A percentile compares a stretch with the other conserved stretches of the same genome.
These are phyloP conservation scores for Eurystomus gularis DNA, from an alignment of 2,113 vertebrate genomes.

Conservation along the genomic window DNA sequence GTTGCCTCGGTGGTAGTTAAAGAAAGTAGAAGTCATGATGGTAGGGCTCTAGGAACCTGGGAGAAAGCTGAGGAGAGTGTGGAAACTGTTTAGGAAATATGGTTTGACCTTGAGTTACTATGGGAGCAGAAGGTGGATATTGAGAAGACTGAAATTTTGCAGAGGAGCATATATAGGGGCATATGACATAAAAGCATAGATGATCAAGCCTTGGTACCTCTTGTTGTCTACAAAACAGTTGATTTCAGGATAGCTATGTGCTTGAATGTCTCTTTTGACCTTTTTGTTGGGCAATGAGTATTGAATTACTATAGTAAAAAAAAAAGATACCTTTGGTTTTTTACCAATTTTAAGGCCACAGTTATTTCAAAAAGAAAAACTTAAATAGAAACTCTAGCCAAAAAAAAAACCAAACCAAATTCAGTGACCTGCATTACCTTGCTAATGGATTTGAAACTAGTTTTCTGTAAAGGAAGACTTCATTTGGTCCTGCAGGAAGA, in stretches of 20 bases:
- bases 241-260: neutral
- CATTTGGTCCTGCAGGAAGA: neutral
- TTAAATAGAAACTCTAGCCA: neutral
- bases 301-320: neutral
- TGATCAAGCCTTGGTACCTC: neutral
- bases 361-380: neutral
- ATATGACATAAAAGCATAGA: neutral
- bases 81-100: neutral
- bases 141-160: neutral
- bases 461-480: neutral
- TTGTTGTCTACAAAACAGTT: neutral
- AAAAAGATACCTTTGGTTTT: neutral
- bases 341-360: neutral
- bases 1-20: neutral
- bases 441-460: neutral
- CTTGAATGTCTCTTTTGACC: neutral
- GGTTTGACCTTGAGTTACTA: neutral
- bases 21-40: neutral
- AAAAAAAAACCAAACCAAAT: neutral
- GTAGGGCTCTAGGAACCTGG: neutral
- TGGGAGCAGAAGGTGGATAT: neutral
- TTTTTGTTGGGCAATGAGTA: neutral
- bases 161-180: neutral
- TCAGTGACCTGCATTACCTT: neutral
- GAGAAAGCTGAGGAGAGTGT: neutral